Evolutionary conservation across 2,113 vertebrate species (phyloP).

Genomic region (Protomyctophum bolini): DNA sequence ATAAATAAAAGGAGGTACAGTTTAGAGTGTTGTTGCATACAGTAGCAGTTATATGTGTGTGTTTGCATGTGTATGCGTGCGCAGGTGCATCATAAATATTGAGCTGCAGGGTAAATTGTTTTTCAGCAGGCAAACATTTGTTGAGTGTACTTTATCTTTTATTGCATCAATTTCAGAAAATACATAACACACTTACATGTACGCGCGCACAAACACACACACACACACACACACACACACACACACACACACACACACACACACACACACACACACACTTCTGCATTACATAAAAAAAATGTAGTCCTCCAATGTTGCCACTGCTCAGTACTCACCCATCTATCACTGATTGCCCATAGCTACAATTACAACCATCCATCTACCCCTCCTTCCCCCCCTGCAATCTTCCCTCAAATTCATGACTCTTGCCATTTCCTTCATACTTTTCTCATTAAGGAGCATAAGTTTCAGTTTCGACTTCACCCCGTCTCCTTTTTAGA

Average conservation of each 20-base stretch:
- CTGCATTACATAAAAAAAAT: slow-evolving; percentile 24
- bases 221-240: background rate
- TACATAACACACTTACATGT: too few relatives aligned
- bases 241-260: background rate
- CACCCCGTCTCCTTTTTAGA: slow-evolving; percentile 11
- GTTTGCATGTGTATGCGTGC: background rate
- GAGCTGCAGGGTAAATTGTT: background rate
- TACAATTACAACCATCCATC: slow-evolving; percentile 45
- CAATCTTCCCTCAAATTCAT: slow-evolving; percentile 31
- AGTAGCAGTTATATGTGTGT: background rate
- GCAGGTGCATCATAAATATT: background rate
- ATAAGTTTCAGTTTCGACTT: slow-evolving; percentile 7
- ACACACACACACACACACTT: slow-evolving; percentile 13
- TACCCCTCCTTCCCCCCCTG: slow-evolving; percentile 21
- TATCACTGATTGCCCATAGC: slow-evolving; percentile 49
- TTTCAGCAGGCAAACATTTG: slow-evolving; percentile 2
- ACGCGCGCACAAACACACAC: background rate
- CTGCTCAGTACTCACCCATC: slow-evolving; percentile 32
- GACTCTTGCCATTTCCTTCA: slow-evolving; percentile 15
- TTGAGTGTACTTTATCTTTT: slow-evolving; percentile 11
- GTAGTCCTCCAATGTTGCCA: slow-evolving; percentile 30
- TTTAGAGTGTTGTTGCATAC: too few relatives aligned
- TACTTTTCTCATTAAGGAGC: slow-evolving; percentile 30
- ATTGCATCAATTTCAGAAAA: slow-evolving; percentile 24
- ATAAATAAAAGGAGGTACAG: slow-evolving; percentile 20